phyloP scores from a whole-genome alignment of 2,113 vertebrate genomes.

The Potamarius usumacintae region DNA sequence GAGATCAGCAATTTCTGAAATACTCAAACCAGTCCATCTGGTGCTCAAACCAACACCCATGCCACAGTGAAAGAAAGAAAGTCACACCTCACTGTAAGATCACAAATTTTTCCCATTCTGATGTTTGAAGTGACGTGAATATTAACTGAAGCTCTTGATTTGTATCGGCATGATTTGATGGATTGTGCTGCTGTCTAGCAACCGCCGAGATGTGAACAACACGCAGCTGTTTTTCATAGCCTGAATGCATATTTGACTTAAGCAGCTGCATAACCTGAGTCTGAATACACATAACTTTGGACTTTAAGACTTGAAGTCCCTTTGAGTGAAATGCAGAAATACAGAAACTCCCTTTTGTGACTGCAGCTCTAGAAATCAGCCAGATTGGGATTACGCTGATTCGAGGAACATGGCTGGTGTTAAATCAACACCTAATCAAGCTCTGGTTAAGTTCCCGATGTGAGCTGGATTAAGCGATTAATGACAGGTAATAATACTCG shows the following conservation, averaged over 20 bases:
- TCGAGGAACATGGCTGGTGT: background rate
- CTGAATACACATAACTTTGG: background rate
- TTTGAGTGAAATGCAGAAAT: background rate
- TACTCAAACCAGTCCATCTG: too few species aligned
- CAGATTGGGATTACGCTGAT: background rate
- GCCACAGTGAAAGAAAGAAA: too few species aligned
- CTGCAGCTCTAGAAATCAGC: conserved; percentile 20
- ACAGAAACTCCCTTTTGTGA: conserved; percentile 63
- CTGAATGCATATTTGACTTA: background rate
- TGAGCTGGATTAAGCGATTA: background rate
- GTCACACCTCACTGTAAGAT: too few species aligned
- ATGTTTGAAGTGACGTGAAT: too few species aligned
- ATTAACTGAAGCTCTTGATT: too few species aligned
- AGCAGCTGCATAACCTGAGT: background rate
- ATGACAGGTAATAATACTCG: background rate
- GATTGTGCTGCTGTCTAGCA: too few species aligned
- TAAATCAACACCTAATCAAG: conserved; percentile 4
- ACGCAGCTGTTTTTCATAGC: background rate
- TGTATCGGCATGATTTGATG: too few species aligned
- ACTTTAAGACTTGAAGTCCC: background rate
- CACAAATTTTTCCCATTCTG: too few species aligned
- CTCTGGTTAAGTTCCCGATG: background rate
- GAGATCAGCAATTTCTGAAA: too few species aligned
- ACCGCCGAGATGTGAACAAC: too few species aligned
- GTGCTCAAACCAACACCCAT: too few species aligned